phyloP scores from a whole-genome alignment of 2,113 vertebrate genomes.

The Typhlomys cinereus region DNA sequence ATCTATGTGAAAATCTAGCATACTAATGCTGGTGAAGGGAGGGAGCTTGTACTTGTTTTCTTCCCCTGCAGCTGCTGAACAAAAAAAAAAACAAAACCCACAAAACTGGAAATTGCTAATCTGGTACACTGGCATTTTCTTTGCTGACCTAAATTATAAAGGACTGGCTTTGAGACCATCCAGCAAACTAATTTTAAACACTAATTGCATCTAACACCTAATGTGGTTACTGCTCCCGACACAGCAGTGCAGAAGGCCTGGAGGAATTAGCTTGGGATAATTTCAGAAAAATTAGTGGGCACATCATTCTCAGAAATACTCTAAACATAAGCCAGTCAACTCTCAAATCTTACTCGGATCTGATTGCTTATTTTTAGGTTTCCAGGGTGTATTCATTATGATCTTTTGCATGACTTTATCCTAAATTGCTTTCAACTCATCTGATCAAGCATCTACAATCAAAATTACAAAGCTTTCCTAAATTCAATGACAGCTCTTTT shows the following conservation, averaged over 20 bases:
- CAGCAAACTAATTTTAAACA: slow-evolving; percentile 79
- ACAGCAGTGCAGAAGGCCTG: slow-evolving; percentile 19
- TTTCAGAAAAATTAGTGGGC: slow-evolving; percentile 47
- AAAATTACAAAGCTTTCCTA: background rate
- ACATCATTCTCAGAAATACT: slow-evolving; percentile 30
- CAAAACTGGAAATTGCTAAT: slow-evolving; percentile 66
- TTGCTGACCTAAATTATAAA: slow-evolving; percentile 80
- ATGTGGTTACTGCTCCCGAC: slow-evolving; percentile 67
- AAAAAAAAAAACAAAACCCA: background rate
- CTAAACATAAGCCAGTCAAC: background rate
- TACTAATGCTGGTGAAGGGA: background rate
- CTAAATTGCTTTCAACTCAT: background rate
- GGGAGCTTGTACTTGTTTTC: background rate
- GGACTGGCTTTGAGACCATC: slow-evolving; percentile 77
- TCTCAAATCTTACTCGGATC: background rate
- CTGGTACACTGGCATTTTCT: slow-evolving; percentile 51
- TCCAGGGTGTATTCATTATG: background rate
- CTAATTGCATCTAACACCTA: slow-evolving; percentile 71
- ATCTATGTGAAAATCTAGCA: background rate
- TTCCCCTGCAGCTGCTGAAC: slow-evolving; percentile 51
- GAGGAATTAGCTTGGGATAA: background rate
- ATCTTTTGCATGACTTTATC: slow-evolving; percentile 19
- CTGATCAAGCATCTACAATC: slow-evolving; percentile 13
- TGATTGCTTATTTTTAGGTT: slow-evolving; percentile 33
- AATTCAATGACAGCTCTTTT: background rate